Evolutionary conservation across 1,140 invertebrate species (phyloP).

Genomic region (Daktulosphaira vitifoliae): DNA sequence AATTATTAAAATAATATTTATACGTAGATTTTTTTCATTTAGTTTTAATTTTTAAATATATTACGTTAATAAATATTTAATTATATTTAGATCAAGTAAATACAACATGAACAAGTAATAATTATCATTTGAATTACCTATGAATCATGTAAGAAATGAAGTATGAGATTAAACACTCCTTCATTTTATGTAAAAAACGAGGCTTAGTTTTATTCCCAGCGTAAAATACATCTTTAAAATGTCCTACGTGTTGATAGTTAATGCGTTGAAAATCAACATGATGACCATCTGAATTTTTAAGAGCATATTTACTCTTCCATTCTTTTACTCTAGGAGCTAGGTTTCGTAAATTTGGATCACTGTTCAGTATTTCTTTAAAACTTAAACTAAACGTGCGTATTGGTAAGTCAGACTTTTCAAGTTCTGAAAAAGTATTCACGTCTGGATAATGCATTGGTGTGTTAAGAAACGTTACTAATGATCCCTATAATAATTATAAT

Average conservation of each 20-base stretch:
- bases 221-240: slow-evolving; percentile 32
- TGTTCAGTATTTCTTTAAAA: slow-evolving; percentile 28
- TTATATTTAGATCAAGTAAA: too few relatives aligned
- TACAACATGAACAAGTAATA: too few relatives aligned
- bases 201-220: slow-evolving; percentile 11
- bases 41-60: too few relatives aligned
- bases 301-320: neutral
- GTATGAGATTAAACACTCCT: slow-evolving; percentile 43
- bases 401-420: slow-evolving; percentile 41
- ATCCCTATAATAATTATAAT: slow-evolving; percentile 14
- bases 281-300: slow-evolving; percentile 4
- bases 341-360: slow-evolving; percentile 21
- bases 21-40: too few relatives aligned
- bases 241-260: slow-evolving; percentile 20
- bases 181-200: slow-evolving; percentile 42
- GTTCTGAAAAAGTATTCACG: slow-evolving; percentile 42
- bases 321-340: slow-evolving; percentile 10
- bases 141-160: slow-evolving; percentile 42
- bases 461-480: slow-evolving; percentile 38
- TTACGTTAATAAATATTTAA: too few relatives aligned
- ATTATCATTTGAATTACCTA: neutral
- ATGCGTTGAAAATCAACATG: slow-evolving; percentile 35
- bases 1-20: too few relatives aligned
- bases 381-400: slow-evolving; percentile 37
- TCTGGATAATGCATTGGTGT: slow-evolving; percentile 42